phyloP scores from a whole-genome alignment of 1,140 invertebrate genomes.

The Tetragonula clypearis region DNA sequence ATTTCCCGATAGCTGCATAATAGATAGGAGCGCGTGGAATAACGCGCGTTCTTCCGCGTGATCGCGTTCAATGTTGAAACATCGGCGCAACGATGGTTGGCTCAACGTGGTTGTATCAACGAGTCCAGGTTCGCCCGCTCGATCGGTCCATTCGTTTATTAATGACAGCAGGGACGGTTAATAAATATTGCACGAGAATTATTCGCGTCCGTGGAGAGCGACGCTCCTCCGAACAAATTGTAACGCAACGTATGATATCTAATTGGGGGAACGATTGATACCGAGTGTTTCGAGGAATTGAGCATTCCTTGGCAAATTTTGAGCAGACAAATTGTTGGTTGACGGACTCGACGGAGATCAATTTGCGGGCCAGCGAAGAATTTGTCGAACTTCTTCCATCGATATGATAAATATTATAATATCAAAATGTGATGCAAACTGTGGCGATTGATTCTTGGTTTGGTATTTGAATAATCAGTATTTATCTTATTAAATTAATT shows the following conservation, averaged over 20 bases:
- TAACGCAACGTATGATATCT: background rate
- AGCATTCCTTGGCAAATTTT: background rate
- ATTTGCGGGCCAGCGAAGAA: background rate
- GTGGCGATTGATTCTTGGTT: too few species aligned
- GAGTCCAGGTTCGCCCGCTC: background rate
- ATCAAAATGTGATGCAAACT: too few species aligned
- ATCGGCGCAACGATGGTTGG: background rate
- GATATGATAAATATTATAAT: background rate
- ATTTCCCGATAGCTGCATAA: background rate
- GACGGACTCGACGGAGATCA: background rate
- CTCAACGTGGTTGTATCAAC: background rate
- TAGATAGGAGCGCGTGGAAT: background rate
- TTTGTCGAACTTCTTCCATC: background rate
- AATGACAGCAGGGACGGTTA: background rate
- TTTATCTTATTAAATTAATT: too few species aligned
- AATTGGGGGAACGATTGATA: background rate
- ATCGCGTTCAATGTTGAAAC: background rate
- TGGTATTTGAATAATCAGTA: too few species aligned
- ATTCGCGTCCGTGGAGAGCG: too few species aligned
- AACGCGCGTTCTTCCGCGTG: constrained; percentile 13
- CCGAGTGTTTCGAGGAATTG: background rate
- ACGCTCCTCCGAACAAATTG: background rate
- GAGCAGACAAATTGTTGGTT: background rate
- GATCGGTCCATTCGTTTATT: background rate
- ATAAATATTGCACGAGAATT: constrained; percentile 6